phyloP scores from a whole-genome alignment of 2,113 vertebrate genomes.

The Parus major region DNA sequence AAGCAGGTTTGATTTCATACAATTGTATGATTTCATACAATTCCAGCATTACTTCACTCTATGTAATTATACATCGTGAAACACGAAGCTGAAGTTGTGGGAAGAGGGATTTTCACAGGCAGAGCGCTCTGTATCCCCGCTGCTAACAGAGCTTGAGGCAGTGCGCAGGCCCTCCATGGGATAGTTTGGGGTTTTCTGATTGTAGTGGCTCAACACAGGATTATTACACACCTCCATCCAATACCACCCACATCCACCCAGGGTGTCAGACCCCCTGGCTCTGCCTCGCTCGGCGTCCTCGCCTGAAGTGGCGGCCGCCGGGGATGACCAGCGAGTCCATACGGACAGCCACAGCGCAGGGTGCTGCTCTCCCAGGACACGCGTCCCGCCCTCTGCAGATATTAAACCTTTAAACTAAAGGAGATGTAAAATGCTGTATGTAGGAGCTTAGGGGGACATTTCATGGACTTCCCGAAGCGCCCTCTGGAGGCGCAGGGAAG shows the following conservation, averaged over 20 bases:
- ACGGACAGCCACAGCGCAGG: rapidly evolving
- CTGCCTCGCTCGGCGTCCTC: rapidly evolving
- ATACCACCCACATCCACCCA: rapidly evolving
- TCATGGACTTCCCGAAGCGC: rapidly evolving
- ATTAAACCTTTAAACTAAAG: neutral
- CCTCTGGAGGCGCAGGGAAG: neutral
- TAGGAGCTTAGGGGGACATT: too few relatives aligned
- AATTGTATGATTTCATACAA: neutral
- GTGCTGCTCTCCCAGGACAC: rapidly evolving
- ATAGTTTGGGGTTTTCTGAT: neutral
- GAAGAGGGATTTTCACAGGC: neutral
- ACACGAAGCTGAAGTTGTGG: neutral
- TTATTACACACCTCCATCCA: too few relatives aligned
- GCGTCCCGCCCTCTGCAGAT: too few relatives aligned
- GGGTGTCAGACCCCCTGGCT: rapidly evolving
- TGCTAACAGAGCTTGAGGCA: rapidly evolving
- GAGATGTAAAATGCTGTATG: rapidly evolving
- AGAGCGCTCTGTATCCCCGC: rapidly evolving
- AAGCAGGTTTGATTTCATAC: neutral
- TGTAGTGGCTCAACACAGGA: rapidly evolving
- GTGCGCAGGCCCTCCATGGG: rapidly evolving
- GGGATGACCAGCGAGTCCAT: rapidly evolving
- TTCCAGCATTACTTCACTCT: neutral
- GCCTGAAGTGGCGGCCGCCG: rapidly evolving
- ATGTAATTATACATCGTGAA: neutral